Evolutionary conservation across 2,888 invertebrate genomes (phyloP).

Genomic region (Nebria salina): DNA sequence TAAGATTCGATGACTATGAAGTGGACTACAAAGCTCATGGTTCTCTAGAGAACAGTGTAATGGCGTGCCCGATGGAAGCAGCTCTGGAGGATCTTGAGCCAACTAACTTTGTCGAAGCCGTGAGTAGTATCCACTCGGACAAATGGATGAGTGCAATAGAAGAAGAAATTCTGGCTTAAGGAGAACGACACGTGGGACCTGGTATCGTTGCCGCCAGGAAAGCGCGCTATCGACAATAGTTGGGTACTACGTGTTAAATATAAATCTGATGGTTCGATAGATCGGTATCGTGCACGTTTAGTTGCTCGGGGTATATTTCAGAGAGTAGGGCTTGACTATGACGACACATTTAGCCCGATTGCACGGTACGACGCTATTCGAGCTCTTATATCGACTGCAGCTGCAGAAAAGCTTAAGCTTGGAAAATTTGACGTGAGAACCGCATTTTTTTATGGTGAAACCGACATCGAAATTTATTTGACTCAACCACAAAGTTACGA

Average conservation of each 20-base stretch:
- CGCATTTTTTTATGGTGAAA: constrained; percentile 46
- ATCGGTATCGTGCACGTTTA: constrained; percentile 51
- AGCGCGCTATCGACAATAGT: not conserved
- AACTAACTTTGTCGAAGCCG: constrained; percentile 31
- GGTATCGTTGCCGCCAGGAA: constrained; percentile 20
- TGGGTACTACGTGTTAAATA: constrained; percentile 46
- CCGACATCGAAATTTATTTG: constrained; percentile 46
- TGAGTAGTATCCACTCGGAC: constrained; percentile 13
- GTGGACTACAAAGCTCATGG: constrained; percentile 14
- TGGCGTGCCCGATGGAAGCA: constrained; percentile 5
- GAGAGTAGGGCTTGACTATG: constrained; percentile 48
- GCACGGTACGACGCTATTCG: constrained; percentile 41
- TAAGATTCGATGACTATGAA: constrained; percentile 14
- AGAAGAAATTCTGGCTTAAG: constrained; percentile 39
- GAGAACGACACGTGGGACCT: constrained; percentile 37
- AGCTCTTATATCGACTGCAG: constrained; percentile 46
- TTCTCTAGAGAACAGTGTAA: not conserved
- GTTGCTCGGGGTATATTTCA: constrained; percentile 50
- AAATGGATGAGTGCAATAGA: constrained; percentile 33
- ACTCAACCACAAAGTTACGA: constrained; percentile 30
- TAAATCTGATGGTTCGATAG: constrained; percentile 43
- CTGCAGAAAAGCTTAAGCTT: constrained; percentile 44
- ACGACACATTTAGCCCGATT: constrained; percentile 49
- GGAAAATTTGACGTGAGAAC: constrained; percentile 48
- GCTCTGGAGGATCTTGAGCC: constrained; percentile 9